Base-by-base conservation (phyloP, 2,113 vertebrate genomes). In the Tenebrosternarchus preto region DNA sequence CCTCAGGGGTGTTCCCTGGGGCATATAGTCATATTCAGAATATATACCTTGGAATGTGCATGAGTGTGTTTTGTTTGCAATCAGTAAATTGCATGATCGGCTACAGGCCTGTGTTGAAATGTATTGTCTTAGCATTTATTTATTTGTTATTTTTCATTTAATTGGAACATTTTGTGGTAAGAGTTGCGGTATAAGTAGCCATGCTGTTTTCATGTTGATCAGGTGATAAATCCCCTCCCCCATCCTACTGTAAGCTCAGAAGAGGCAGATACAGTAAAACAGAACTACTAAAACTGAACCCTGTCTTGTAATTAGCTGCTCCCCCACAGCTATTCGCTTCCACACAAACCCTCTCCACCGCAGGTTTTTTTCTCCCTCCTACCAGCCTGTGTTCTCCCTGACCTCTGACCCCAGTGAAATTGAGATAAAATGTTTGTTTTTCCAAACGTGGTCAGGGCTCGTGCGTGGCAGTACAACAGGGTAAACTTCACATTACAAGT, bases 351-450 rank as follows among this genome's bases (percentile, higher is more conserved):
- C 66, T 61, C 59, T 78, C 53, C 4, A 4, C 81, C 56, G 46
- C 27, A 29, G 22, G 77, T 64, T 61, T 59, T 60, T 76, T 72
- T 6, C 1, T 66, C 4, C 64, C 15, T 73, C 70, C 53, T 74
- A 31, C 61, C 60, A 80, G 79, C 53, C 69, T 8, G 76, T 20
- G 53, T 55, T 55, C 74, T 73, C 64, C 46, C 59, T 53, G 70
- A 84, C 66, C 66, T 82, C 80, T 78, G 83, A 82, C 79, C 76
- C 43, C 36, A 6, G 7, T 53, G 80, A 84, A 81, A 81, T 78
- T 15, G 25, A 76, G 80, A 76, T 79, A 82, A 85, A 79, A 69
- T 72, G 76, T 85, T 81, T 78, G 80, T 85, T 82, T 82, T 79
- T 76, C 72, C 76, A 79, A 55, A 77, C 77, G 80, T 1, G 76